A percentile compares a stretch with the other conserved stretches of the same genome.
Conservation (phyloP, 1,140 invertebrate genomes). For the Augochlora pura region DNA sequence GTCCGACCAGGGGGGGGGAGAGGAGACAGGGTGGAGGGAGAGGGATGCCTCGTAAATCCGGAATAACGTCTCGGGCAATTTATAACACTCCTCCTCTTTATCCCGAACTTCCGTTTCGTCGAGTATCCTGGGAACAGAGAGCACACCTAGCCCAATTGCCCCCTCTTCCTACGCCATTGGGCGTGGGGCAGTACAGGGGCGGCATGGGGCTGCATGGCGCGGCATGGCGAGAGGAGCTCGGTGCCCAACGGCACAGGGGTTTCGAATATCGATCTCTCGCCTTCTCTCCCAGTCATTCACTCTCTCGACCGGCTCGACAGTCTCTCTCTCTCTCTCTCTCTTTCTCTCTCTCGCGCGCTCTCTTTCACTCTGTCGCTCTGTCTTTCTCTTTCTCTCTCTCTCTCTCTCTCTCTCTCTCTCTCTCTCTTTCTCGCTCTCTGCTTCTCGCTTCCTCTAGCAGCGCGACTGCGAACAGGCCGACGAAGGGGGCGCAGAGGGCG, state of each 20-base stretch:
- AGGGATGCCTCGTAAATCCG: slow-evolving; percentile 52
- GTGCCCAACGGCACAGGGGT: slow-evolving; percentile 58
- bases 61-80: slow-evolving; percentile 50
- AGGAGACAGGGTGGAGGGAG: neutral
- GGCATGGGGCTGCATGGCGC: too few species aligned
- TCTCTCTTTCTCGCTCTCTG: slow-evolving; percentile 19
- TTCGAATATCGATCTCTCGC: slow-evolving; percentile 78
- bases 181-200: slow-evolving; percentile 38
- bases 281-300: slow-evolving; percentile 72
- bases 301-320: slow-evolving; percentile 19
- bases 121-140: slow-evolving; percentile 54
- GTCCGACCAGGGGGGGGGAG: neutral
- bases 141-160: slow-evolving; percentile 45
- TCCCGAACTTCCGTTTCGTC: slow-evolving; percentile 49
- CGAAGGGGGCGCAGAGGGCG: slow-evolving; percentile 4
- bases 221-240: slow-evolving; percentile 47
- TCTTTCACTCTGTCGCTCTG: slow-evolving; percentile 7
- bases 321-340: neutral
- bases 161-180: slow-evolving; percentile 70
- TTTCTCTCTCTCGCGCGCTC: slow-evolving; percentile 21
- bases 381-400: slow-evolving; percentile 69
- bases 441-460: slow-evolving; percentile 6
- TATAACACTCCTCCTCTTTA: slow-evolving; percentile 61
- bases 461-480: slow-evolving; percentile 14
- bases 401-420: slow-evolving; percentile 65